Conservation (phyloP, 1,140 invertebrate species). For the Ceratosolen fusciceps region DNA sequence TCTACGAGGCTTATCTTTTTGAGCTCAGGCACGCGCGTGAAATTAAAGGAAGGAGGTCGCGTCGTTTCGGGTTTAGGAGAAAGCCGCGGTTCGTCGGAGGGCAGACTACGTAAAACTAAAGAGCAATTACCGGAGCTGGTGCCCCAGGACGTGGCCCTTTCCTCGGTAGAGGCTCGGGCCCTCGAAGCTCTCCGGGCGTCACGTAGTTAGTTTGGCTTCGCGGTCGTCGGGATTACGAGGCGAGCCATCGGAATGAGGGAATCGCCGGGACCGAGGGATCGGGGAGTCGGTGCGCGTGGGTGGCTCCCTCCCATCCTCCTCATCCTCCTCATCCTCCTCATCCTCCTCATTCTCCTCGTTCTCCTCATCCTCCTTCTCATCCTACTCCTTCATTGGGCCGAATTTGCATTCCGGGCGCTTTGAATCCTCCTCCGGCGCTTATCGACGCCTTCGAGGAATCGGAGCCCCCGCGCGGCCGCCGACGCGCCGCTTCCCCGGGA, state of each 20-base stretch:
- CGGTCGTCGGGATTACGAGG: conserved; percentile 52
- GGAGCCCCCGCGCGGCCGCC: not conserved
- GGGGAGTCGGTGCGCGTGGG: conserved; percentile 15
- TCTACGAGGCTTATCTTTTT: too few relatives aligned
- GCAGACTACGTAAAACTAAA: conserved; percentile 27
- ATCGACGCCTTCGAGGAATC: conserved; percentile 25
- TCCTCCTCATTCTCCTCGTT: too few relatives aligned
- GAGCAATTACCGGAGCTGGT: conserved; percentile 22
- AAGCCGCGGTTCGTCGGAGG: not conserved
- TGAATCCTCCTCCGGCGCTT: conserved; percentile 36
- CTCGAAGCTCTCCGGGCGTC: conserved; percentile 28
- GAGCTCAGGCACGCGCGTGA: not conserved
- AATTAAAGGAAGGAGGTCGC: not conserved
- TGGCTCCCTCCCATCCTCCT: too few relatives aligned
- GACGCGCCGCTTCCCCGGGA: not conserved
- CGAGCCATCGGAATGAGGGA: not conserved
- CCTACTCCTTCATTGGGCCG: not conserved
- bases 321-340: too few relatives aligned
- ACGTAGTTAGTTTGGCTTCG: conserved; percentile 46
- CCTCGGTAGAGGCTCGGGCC: not conserved
- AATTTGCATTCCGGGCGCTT: conserved; percentile 50
- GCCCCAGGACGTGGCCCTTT: conserved; percentile 18
- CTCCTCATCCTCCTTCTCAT: too few relatives aligned
- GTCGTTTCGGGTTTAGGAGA: not conserved
- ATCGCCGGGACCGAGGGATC: not conserved